These are phyloP conservation scores for Alexandromys fortis DNA, from an alignment of 2,113 vertebrate genomes.

Conservation along the genomic window DNA sequence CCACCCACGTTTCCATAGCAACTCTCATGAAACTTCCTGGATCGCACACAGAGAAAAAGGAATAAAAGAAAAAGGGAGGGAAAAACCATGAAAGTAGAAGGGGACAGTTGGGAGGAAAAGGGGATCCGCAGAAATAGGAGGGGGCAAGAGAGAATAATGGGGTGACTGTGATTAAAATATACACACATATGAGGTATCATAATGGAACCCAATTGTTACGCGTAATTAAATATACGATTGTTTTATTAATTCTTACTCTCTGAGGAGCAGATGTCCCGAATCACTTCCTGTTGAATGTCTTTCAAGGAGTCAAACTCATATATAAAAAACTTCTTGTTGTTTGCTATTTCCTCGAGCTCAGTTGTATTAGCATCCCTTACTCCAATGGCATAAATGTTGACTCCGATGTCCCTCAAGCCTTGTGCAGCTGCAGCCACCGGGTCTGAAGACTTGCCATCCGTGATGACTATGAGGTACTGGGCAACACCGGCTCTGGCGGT, in stretches of 20 bases:
- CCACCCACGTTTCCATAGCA: background rate
- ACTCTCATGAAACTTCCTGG: background rate
- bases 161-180: background rate
- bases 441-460: slow-evolving; percentile 88
- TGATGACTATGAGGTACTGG: slow-evolving; percentile 89
- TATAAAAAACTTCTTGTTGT: slow-evolving; percentile 86
- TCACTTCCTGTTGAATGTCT: slow-evolving; percentile 86
- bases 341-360: slow-evolving; percentile 87
- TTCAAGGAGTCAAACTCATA: slow-evolving; percentile 89
- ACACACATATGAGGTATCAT: background rate
- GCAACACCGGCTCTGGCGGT: slow-evolving; percentile 77
- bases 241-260: slow-evolving; percentile 85
- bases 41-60: background rate
- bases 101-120: background rate
- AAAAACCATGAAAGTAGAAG: background rate
- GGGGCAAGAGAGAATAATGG: background rate
- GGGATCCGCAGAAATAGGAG: background rate
- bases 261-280: slow-evolving; percentile 88
- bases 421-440: slow-evolving; percentile 84
- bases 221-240: background rate
- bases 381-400: slow-evolving; percentile 89
- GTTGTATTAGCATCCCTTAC: slow-evolving; percentile 80
- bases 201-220: background rate
- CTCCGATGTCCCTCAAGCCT: slow-evolving; percentile 77
- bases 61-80: background rate